Conservation (phyloP, 2,113 vertebrate species). For the Nesospiza acunhae region DNA sequence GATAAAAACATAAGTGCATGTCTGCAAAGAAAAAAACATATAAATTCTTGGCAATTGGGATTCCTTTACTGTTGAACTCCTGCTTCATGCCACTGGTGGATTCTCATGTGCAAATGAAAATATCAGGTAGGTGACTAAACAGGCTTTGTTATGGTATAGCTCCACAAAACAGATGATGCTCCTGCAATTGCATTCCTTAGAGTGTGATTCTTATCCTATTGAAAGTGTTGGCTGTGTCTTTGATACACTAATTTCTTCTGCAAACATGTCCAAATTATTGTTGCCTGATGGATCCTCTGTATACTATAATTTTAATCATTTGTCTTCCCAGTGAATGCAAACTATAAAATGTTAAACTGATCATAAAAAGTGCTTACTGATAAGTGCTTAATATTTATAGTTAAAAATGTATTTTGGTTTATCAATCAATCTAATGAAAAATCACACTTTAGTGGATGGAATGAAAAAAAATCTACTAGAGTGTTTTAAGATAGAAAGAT, state of each 20-base stretch:
- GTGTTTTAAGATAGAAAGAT: neutral
- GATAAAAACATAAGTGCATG: neutral
- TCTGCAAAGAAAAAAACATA: neutral
- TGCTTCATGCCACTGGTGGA: neutral
- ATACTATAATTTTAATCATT: neutral
- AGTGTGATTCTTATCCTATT: neutral
- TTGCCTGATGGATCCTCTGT: neutral
- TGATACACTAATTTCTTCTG: neutral
- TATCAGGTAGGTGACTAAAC: neutral
- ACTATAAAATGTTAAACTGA: neutral
- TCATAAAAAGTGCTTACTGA: neutral
- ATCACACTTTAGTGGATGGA: neutral
- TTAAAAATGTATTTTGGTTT: neutral
- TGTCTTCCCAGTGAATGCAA: neutral
- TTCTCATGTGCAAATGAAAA: neutral
- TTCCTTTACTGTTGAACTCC: neutral
- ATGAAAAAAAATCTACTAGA: neutral
- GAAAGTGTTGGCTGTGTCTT: neutral
- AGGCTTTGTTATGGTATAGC: neutral
- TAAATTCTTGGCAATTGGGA: neutral
- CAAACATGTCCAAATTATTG: neutral
- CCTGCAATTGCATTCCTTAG: neutral
- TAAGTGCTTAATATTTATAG: neutral
- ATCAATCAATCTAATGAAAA: neutral
- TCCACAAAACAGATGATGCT: neutral